phyloP scores from a whole-genome alignment of 2,888 invertebrate species.

The Disparrhopalites patrizii region DNA sequence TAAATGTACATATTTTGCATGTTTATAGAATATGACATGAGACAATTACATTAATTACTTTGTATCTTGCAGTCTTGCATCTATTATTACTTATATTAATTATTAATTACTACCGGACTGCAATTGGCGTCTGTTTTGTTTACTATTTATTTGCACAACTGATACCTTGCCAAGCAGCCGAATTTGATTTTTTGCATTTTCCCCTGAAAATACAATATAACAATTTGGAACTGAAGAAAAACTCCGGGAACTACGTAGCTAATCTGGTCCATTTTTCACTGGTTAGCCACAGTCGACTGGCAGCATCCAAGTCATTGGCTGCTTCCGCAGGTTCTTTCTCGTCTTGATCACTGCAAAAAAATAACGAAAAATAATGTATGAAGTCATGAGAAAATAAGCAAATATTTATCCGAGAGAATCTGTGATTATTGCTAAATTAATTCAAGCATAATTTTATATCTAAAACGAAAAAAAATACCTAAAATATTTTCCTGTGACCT shows the following conservation, averaged over 20 bases:
- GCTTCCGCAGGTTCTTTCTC: conserved; percentile 55
- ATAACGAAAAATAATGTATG: conserved; percentile 26
- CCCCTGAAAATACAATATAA: too few relatives aligned
- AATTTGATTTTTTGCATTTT: too few relatives aligned
- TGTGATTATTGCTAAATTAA: not conserved
- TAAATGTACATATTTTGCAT: too few relatives aligned
- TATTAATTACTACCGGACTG: too few relatives aligned
- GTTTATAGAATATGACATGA: too few relatives aligned
- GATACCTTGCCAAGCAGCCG: too few relatives aligned
- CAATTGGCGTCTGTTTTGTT: too few relatives aligned
- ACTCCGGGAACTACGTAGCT: too few relatives aligned
- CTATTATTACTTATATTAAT: too few relatives aligned
- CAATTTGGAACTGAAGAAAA: not conserved
- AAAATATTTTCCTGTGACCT: conserved; percentile 67
- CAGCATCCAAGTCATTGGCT: conserved; percentile 58
- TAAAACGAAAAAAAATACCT: conserved; percentile 59
- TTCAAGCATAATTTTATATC: not conserved
- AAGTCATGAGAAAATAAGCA: conserved; percentile 9
- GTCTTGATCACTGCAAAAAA: conserved; percentile 59
- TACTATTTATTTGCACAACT: too few relatives aligned
- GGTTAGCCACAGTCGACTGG: conserved; percentile 70
- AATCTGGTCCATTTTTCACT: conserved; percentile 75
- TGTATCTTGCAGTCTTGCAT: too few relatives aligned
- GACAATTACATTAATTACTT: too few relatives aligned
- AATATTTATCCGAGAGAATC: not conserved